phyloP scores from a whole-genome alignment of 1,140 invertebrate genomes.

The Hylaeus anthracinus region DNA sequence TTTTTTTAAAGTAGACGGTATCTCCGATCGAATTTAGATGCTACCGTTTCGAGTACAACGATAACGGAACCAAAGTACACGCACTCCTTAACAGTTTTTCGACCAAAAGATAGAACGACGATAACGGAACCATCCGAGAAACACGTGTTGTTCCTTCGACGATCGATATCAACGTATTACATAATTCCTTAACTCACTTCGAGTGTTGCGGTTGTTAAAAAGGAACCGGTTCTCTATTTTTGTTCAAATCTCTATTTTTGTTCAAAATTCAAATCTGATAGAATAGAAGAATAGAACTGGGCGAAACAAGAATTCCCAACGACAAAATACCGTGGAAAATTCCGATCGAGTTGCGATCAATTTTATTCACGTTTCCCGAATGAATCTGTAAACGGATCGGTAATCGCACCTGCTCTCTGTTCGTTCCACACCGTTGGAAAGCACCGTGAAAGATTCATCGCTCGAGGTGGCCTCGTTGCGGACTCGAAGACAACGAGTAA shows the following conservation, averaged over 20 bases:
- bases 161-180: background rate
- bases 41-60: too few species aligned
- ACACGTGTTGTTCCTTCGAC: background rate
- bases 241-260: too few species aligned
- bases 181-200: background rate
- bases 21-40: background rate
- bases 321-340: too few species aligned
- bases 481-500: background rate
- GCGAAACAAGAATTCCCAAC: too few species aligned
- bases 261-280: too few species aligned
- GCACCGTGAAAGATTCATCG: background rate
- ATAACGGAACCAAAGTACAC: too few species aligned
- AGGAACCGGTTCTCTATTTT: background rate
- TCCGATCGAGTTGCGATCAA: too few species aligned
- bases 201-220: background rate
- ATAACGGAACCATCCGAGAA: background rate
- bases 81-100: too few species aligned
- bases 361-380: too few species aligned
- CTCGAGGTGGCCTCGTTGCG: conserved; percentile 7
- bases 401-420: background rate
- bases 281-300: too few species aligned
- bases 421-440: conserved; percentile 9
- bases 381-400: background rate
- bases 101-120: too few species aligned
- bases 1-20: background rate